Base-by-base conservation (phyloP, 2,797 vertebrate species). In the Masticophis lateralis region DNA sequence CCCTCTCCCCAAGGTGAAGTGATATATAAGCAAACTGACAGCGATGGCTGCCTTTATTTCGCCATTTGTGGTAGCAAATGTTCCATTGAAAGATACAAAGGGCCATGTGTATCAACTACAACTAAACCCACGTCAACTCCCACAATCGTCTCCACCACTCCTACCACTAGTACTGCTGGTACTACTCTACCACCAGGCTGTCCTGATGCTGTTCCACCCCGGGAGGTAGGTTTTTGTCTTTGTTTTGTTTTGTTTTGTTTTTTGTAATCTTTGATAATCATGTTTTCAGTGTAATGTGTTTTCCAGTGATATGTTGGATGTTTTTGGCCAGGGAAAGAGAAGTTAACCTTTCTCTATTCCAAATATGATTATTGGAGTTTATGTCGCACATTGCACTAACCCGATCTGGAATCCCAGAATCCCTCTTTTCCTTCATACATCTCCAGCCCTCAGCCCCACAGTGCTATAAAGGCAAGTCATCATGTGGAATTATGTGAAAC, bases 11-110 rank as follows among this genome's bases (percentile, higher is more conserved):
- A 25, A 63, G 98, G 97, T 37, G 96, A 93, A 0, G 0, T 95
- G 0, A 97, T 99, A n/a, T 98, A 98, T 60, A 96, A 97, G 27
- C 1, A 8, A 53, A 94, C 94, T 3, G 98, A 98, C 94, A 97
- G 91, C 12, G 96, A 91, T 0, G 98, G 98, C 0, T 97, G 97
- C 96, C 96, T 95, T 90, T 98, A 96, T 93, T 98, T 95, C 22
- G 97, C 98, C 1, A 59, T 95, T 7, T 99, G 98, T 94, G 97
- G 91, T 95, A 2, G 32, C 0, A 55, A 6, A 0, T 99, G 98
- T 93, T 66, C 5, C 25, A 47, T 98, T 94, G 95, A 97, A 32
- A 97, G 87, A 1, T 91, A 27, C 0, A 2, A 20, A 10, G n/a
- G 90, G 3, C 0, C 5, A 6, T 98, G 98, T 86, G 10, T 1